Evolutionary conservation across 1,140 invertebrate genomes (phyloP), one percentile per base, ranked within the genome.

Genomic region (Drosophila albomicans): DNA sequence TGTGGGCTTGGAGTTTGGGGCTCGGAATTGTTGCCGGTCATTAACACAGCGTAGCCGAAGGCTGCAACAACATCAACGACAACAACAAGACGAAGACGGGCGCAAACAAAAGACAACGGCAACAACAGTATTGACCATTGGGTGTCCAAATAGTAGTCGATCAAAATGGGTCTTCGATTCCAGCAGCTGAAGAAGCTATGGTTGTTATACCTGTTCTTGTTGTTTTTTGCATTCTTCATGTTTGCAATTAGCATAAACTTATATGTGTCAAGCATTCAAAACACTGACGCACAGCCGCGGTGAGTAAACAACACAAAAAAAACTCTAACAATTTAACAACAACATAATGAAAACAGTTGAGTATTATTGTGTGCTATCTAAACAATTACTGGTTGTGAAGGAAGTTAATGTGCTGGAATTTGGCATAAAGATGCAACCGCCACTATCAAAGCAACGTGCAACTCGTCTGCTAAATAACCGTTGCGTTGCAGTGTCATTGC

Each of bases 171-270:
- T 75, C 79, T 92, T 52, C 82, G 74, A 41, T 92, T 92, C 61
- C 88, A 92, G 63, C 85, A 92, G 72, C 61, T 92, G 13, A 91
- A 91, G 78, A 92, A 92, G 71, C 77, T 92, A 5, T 92, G 91
- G 91, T 72, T 92, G 5, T 73, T 92, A 16, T 92, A 92, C 65
- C 65, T 92, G 46, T 92, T 92, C 62, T 78, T 92, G 67, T 59
- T 92, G 52, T 91, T 92, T 65, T 92, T 92, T 79, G 91, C 91
- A 54, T 92, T 92, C 78, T 92, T 92, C 57, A 92, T 92, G 91
- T 92, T 92, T 78, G 91, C 91, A 66, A 81, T 92, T 70, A 92
- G 91, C 84, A 92, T 92, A 61, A 92, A 92, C 69, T 75, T 92
- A 52, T 92, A 92, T 82, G 80, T 92, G 69, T 59, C 78, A 67